Base-by-base conservation (phyloP, 2,888 invertebrate genomes). In the Campoplex nolae region DNA sequence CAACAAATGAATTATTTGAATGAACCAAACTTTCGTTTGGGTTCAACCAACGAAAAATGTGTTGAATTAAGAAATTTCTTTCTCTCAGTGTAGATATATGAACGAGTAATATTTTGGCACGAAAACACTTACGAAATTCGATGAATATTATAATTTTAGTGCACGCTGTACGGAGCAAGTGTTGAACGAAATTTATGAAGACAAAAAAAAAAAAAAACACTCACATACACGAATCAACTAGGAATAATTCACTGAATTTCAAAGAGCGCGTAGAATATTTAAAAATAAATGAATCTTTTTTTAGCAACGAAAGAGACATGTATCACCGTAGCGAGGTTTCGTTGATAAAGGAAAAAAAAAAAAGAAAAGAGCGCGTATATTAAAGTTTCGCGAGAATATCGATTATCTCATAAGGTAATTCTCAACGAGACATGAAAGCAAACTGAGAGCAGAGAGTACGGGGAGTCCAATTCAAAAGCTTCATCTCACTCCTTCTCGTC, bases 391-490 rank as follows among this genome's bases (percentile, higher is more conserved):
- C 38, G 67, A 42, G 16, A 79, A 68, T 76, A 78, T 85, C 78
- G 85, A 82, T 73, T 78, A 71, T 70, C 56, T 67, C 82, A 42
- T 48, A 38, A 71, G 28, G 48, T 71, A 76, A 58, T 62, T 62
- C 75, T 65, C 79, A 79, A 18, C 75, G 76, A 79, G 76, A 79
- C 79, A 70, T 62, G 78, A 62, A 67, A 74, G 85, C 84, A 83
- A 84, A 88, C 83, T 86, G 87, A 71, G 71, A 80, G 71, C 38
- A 3, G 76, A 80, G 76, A 83, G 78, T 75, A 76, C 84, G 67
- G 75, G 23, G 81, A 86, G 76, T 77, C 78, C 76, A 84, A 85
- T 85, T 87, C 84, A 84, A 83, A 86, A 88, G 85, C 85, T 85
- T 85, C 83, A 78, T 80, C 79, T 76, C 32, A 58, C 65, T 83